Conservation (phyloP, 1,140 invertebrate genomes). For the Bathynomus jamesi region DNA sequence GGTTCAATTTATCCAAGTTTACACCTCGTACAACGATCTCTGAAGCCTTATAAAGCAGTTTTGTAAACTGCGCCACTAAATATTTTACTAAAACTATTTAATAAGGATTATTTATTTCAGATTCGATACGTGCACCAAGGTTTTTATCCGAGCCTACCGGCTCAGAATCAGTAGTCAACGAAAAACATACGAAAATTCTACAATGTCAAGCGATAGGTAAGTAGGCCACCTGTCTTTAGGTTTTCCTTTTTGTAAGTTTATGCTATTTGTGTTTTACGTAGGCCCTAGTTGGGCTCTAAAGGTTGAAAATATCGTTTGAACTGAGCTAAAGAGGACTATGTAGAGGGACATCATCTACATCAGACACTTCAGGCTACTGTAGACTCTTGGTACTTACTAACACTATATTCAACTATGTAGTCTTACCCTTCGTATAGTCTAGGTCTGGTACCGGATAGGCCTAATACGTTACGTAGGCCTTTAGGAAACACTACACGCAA, state of each 20-base stretch:
- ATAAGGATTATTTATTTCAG: conserved; percentile 42
- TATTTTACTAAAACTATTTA: too few species aligned
- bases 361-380: too few species aligned
- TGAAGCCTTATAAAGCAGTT: too few species aligned
- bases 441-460: too few species aligned
- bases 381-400: too few species aligned
- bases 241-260: neutral
- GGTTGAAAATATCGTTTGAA: neutral
- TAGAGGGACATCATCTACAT: neutral
- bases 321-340: neutral
- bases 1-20: too few species aligned
- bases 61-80: too few species aligned
- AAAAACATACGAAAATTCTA: conserved; percentile 78
- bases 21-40: too few species aligned
- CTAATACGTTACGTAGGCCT: too few species aligned
- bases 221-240: conserved; percentile 36
- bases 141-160: conserved; percentile 74
- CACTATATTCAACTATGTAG: too few species aligned
- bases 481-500: too few species aligned
- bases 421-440: too few species aligned
- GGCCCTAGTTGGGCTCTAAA: neutral
- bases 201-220: conserved; percentile 80
- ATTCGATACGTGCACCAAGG: conserved; percentile 56
- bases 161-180: conserved; percentile 70
- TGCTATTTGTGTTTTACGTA: neutral